Evolutionary conservation across 2,797 vertebrate species (phyloP).

Genomic region (Ficedula albicollis): DNA sequence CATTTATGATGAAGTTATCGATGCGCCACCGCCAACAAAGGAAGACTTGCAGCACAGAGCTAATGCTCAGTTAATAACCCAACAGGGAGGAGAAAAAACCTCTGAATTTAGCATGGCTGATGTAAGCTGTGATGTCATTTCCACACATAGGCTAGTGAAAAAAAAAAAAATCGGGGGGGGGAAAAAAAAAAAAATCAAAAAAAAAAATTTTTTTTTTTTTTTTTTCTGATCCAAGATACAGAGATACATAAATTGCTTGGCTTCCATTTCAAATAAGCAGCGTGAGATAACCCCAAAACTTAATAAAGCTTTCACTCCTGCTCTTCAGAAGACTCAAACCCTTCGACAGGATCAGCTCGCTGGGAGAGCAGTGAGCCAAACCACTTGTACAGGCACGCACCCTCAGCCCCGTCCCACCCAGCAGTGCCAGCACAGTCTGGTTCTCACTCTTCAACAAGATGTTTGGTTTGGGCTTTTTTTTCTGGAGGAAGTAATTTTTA

Average conservation of each 20-base stretch:
- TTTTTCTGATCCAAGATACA: constrained; percentile 16
- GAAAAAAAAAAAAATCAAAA: neutral
- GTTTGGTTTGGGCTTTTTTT: neutral
- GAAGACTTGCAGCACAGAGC: neutral
- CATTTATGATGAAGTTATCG: neutral
- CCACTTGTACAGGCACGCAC: constrained; percentile 25
- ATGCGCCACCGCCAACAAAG: neutral
- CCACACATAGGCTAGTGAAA: neutral
- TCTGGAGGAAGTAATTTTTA: constrained; percentile 31
- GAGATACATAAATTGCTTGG: constrained; percentile 10
- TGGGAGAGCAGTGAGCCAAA: neutral
- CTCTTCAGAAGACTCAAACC: neutral
- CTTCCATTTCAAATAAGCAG: constrained; percentile 30
- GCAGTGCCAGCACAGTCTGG: neutral
- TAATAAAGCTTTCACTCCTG: neutral
- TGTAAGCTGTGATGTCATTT: constrained; percentile 48
- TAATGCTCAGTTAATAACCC: neutral
- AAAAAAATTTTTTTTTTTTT: neutral
- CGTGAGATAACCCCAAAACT: constrained; percentile 9
- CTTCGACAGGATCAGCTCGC: neutral
- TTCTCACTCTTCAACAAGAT: neutral
- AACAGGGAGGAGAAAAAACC: neutral
- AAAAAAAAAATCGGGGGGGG: no score
- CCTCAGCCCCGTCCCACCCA: neutral
- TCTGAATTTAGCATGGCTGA: constrained; percentile 33